Evolutionary conservation across 2,888 invertebrate genomes (phyloP).

Genomic region (Amphipoea oculea): DNA sequence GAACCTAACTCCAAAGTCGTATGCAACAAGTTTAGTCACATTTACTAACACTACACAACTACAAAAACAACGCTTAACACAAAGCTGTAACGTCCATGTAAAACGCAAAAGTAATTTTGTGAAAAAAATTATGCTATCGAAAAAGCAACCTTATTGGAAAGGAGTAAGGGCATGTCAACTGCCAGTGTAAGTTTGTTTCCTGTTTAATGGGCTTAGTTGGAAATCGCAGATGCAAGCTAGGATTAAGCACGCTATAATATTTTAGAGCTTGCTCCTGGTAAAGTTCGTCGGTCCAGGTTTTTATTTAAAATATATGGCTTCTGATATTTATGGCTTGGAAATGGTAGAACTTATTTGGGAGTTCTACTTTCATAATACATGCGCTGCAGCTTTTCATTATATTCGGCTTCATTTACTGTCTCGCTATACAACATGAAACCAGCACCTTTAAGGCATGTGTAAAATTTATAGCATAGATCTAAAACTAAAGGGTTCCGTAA

Average conservation of each 20-base stretch:
- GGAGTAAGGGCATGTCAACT: constrained; percentile 11
- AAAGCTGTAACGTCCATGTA: neutral
- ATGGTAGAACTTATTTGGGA: constrained; percentile 28
- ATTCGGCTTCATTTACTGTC: neutral
- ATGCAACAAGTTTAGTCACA: constrained; percentile 61
- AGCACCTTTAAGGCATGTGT: neutral
- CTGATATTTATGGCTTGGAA: constrained; percentile 49
- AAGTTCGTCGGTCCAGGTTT: constrained; percentile 48
- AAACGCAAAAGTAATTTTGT: constrained; percentile 30
- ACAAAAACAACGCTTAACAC: constrained; percentile 27
- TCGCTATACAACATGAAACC: neutral
- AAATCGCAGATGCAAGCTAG: constrained; percentile 64
- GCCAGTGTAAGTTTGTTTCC: constrained; percentile 51
- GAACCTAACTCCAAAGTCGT: constrained; percentile 47
- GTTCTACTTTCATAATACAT: constrained; percentile 19
- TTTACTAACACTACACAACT: neutral
- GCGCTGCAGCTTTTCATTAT: neutral
- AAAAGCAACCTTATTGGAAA: constrained; percentile 27
- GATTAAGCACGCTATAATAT: constrained; percentile 64
- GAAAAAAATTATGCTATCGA: neutral
- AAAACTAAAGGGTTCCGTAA: neutral
- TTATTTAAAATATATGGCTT: constrained; percentile 44
- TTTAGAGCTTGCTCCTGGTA: constrained; percentile 54
- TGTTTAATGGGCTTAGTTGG: constrained; percentile 63
- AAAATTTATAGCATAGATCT: too few relatives aligned